Evolutionary conservation across 1,140 invertebrate species (phyloP).

Genomic region (Orchestia grillus): DNA sequence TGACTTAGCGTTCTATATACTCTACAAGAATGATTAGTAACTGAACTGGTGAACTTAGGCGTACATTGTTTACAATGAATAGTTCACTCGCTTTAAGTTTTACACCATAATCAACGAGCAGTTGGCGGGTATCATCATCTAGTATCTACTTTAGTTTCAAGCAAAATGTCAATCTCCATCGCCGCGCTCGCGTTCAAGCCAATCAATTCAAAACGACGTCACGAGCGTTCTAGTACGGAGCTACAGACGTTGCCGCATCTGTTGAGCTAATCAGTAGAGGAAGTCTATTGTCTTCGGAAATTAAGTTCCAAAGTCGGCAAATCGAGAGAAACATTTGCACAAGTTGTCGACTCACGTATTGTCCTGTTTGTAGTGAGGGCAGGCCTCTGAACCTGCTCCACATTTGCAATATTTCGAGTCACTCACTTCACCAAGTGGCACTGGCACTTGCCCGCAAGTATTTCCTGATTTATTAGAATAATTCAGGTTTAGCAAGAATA

Average conservation of each 20-base stretch:
- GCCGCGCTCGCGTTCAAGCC: neutral
- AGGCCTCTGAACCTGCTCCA: neutral
- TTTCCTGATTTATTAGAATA: neutral
- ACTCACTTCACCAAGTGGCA: neutral
- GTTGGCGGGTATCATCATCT: neutral
- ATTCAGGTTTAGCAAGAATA: neutral
- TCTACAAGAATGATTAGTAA: neutral
- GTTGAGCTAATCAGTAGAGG: neutral
- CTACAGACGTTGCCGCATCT: neutral
- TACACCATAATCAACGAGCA: neutral
- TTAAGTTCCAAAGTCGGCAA: neutral
- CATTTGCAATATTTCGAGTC: neutral
- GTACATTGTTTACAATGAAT: neutral
- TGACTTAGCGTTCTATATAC: neutral
- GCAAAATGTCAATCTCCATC: neutral
- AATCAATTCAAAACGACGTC: neutral
- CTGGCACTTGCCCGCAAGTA: neutral
- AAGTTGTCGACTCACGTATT: neutral
- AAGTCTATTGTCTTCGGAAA: neutral
- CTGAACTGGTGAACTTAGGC: neutral
- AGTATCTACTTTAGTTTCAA: neutral
- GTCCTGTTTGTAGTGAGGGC: neutral
- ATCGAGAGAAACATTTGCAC: neutral
- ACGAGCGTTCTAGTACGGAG: neutral
- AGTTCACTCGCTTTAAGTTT: neutral